Conservation (phyloP, 2,113 vertebrate species). For the Azemiops feae region DNA sequence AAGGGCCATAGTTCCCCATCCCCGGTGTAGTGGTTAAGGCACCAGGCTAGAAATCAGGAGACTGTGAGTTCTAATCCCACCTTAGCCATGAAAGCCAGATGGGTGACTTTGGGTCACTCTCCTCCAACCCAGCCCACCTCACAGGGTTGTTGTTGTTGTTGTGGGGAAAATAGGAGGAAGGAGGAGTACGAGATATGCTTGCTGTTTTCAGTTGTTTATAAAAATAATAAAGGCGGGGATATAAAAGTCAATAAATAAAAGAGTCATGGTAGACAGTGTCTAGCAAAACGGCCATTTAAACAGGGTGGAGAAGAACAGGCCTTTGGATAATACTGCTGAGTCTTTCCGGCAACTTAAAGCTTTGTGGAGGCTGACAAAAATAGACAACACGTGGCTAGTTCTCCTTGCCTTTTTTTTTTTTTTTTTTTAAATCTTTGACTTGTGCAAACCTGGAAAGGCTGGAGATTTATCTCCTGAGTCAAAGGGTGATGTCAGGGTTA, state of each 20-base stretch:
- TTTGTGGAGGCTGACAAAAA: background rate
- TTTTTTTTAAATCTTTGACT: background rate
- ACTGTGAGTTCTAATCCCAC: no score
- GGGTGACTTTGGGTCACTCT: no score
- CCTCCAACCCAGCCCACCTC: no score
- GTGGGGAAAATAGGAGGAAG: no score
- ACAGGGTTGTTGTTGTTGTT: no score
- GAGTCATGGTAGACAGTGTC: background rate
- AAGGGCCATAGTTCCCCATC: no score
- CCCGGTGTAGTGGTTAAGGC: no score
- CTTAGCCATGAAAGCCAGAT: no score
- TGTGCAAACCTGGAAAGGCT: background rate
- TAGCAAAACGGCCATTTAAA: background rate
- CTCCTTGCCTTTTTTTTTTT: background rate
- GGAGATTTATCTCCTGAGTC: background rate
- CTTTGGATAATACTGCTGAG: background rate
- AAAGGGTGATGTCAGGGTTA: background rate
- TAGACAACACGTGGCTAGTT: background rate
- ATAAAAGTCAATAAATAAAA: background rate
- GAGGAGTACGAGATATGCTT: no score
- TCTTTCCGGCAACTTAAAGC: background rate
- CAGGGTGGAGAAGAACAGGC: background rate
- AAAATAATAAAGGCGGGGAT: background rate
- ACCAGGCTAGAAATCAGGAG: no score
- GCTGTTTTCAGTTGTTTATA: no score